Base-by-base conservation (phyloP, 2,888 invertebrate genomes). In the Hymenopus coronatus region DNA sequence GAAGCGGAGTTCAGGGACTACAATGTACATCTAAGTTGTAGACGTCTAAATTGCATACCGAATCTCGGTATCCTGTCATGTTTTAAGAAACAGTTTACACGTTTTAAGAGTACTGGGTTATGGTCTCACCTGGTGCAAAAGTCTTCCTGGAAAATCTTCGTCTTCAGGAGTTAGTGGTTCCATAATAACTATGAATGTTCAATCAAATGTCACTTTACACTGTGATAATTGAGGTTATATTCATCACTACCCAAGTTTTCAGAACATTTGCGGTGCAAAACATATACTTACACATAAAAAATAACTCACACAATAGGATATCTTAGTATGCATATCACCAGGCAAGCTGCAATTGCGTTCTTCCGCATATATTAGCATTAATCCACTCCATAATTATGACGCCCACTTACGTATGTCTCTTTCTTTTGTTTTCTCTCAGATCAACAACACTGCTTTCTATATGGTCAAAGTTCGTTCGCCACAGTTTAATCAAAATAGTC, bases 81-180 rank as follows among this genome's bases (percentile, higher is more conserved):
- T 30, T 7, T n/a, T 28, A n/a, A 28, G 2, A 86, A 46, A 40
- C 8, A 0, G 2, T 25, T 88, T 82, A 88, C 70, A 27, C 54
- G n/a, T 85, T 46, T 70, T 28, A 90, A 83, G 84, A 46, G 54
- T 20, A 27, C 81, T 82, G 20, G 85, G 85, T 30, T 28, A 82
- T 85, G 86, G 70, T 87, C 88, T 91, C 93, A 96, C 96, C 94
- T 97, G 97, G 91, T 97, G 97, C 89, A 97, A 93, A 87, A 97
- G 93, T 88, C 97, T 95, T 8, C 97, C 97, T 90, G 96, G 96
- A 92, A 97, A 97, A 92, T 97, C 95, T 92, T 97, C 97, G 91
- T 97, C 97, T 91, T 96, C 96, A n/a, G 96, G 96, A n/a, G 96
- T 96, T 89, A 96, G 95, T 93, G 96, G 96, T 94, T 96, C 93